Evolutionary conservation across 2,888 invertebrate species (phyloP), one percentile per base, ranked within the genome.

Genomic region (Polyommatus icarus): DNA sequence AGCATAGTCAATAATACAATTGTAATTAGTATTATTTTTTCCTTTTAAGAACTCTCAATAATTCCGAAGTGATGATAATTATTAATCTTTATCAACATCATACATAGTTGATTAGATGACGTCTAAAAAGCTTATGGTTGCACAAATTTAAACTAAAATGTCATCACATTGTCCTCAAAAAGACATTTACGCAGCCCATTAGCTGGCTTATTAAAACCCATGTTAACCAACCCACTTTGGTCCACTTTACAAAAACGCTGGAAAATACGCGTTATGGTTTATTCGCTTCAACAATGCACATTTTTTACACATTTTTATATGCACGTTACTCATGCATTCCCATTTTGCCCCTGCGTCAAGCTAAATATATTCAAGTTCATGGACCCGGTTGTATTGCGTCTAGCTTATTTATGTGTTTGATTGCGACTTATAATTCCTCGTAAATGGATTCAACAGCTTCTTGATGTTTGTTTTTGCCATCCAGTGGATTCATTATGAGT

Each of bases 331-430:
- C 82, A 80, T 80, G 79, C 81, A 77, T 77, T 80, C 80, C 81
- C 79, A 79, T 82, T 81, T 78, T 81, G 73, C 78, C 77, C 78
- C 80, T 80, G 83, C 81, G 81, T 79, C 79, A 79, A 79, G 85
- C 85, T 89, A 87, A 87, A 87, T 86, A 88, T 89, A 88, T 82
- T 84, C 88, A 91, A 91, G 91, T 91, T 91, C 91, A 90, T 83
- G 87, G 88, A 91, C 89, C 90, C 88, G 84, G 83, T 87, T 88
- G 85, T 85, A 84, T 84, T 84, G 83, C 81, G 88, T 88, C 88
- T 88, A 87, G 83, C 84, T 84, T 72, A 71, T 61, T 78, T 75
- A 77, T 77, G 76, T 54, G 73, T 54, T 76, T 57, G 57, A 71
- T 75, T 71, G 67, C 29, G 50, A 67, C 78, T 78, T 20, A 76